Evolutionary conservation across 1,140 invertebrate genomes (phyloP).

Genomic region (Drosophila ercepeae): DNA sequence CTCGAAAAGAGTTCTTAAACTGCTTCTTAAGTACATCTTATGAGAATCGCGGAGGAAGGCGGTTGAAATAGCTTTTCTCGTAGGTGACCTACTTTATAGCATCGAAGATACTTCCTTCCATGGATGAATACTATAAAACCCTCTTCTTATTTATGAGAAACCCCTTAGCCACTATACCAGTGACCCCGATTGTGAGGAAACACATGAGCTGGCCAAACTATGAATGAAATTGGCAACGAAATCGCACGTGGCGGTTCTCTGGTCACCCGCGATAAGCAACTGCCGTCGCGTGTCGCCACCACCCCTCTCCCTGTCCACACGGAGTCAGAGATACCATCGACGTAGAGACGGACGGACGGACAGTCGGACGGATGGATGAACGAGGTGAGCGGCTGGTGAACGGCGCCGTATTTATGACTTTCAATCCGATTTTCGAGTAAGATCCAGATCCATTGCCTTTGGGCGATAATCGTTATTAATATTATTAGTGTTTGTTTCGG

Average conservation of each 20-base stretch:
- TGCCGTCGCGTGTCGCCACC: conserved; percentile 60
- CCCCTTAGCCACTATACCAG: no score
- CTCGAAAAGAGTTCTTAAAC: no score
- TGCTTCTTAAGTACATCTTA: no score
- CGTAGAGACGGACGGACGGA: conserved; percentile 3
- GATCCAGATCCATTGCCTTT: conserved; percentile 42
- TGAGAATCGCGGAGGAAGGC: no score
- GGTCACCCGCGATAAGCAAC: conserved; percentile 83
- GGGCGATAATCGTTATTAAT: conserved; percentile 72
- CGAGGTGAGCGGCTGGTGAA: conserved; percentile 20
- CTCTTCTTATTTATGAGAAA: no score
- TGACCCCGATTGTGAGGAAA: background rate
- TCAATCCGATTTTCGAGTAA: conserved; percentile 49
- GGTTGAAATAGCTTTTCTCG: no score
- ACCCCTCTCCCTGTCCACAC: background rate
- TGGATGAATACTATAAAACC: no score
- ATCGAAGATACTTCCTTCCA: no score
- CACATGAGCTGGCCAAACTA: conserved; percentile 53
- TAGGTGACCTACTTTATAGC: no score
- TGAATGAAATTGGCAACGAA: conserved; percentile 56
- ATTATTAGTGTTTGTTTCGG: conserved; percentile 70
- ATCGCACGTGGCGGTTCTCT: conserved; percentile 72
- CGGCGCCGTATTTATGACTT: conserved; percentile 66
- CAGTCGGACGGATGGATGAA: conserved; percentile 25
- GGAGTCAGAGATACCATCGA: conserved; percentile 54